A percentile compares a stretch with the other conserved stretches of the same genome.
Conservation (phyloP, 2,797 vertebrate genomes). For the Platyrinchus mystaceus region DNA sequence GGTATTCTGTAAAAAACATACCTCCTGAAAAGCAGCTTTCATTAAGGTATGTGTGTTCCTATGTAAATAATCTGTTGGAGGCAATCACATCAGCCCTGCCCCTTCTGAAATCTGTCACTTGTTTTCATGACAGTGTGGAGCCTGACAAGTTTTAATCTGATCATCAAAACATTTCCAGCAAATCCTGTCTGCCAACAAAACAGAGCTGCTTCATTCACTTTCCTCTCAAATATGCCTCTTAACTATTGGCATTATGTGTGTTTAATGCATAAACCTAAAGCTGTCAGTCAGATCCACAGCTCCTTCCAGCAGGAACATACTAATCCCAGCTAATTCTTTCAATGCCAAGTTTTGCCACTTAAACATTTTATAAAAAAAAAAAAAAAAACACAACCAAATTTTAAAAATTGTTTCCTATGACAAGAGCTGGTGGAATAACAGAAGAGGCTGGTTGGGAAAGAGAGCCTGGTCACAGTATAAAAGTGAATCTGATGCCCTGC, state of each 20-base stretch:
- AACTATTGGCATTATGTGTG: not conserved
- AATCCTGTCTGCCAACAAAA: conserved; percentile 1
- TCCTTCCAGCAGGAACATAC: not conserved
- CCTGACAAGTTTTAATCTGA: not conserved
- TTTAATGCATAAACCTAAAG: conserved; percentile 12
- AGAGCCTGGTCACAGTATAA: not conserved
- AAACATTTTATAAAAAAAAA: not conserved
- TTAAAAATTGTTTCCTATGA: not conserved
- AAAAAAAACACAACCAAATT: not conserved
- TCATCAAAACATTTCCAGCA: conserved; percentile 2
- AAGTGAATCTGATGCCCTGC: not conserved
- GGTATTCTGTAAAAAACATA: not conserved
- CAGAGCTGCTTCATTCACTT: not conserved
- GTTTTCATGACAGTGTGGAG: not conserved
- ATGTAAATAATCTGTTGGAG: not conserved
- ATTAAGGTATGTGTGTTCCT: not conserved
- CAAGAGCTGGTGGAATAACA: not conserved
- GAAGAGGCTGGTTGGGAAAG: not conserved
- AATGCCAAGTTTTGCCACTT: not conserved
- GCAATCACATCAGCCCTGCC: not conserved
- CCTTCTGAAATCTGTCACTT: not conserved
- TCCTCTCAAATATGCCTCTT: not conserved
- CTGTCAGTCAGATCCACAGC: not conserved
- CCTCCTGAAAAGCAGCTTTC: not conserved
- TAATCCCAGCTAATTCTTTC: conserved; percentile 1